Percentiles rank a stretch among this genome's conserved stretches.
phyloP scores from a whole-genome alignment of 2,113 vertebrate species.

The Archilochus colubris region DNA sequence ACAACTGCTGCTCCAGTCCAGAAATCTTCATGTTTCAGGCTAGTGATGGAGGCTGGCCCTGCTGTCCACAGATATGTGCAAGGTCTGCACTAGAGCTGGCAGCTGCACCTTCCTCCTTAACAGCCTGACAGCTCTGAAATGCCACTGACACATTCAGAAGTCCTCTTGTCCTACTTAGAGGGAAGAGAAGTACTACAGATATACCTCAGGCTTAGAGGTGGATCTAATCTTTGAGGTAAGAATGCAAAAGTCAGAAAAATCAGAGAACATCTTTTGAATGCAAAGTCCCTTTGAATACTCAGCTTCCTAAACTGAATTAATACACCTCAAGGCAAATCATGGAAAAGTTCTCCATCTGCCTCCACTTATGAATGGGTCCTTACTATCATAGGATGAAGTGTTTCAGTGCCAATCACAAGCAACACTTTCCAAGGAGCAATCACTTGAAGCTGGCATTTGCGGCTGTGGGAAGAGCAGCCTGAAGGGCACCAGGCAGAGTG shows the following conservation, averaged over 20 bases:
- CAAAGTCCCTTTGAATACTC: neutral
- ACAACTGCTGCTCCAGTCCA: neutral
- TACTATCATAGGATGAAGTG: fast-evolving
- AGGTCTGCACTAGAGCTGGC: neutral
- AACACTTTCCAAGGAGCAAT: fast-evolving
- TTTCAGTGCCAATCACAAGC: neutral
- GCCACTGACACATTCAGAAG: neutral
- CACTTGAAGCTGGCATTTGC: neutral
- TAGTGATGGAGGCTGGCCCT: fast-evolving
- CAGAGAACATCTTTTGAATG: neutral
- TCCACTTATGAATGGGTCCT: neutral
- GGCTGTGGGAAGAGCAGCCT: neutral
- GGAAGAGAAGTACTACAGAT: neutral
- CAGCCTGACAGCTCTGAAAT: neutral
- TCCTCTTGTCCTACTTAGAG: neutral
- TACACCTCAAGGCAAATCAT: neutral
- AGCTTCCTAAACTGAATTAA: neutral
- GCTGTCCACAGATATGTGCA: neutral
- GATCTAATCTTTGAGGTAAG: neutral
- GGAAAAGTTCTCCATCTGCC: neutral
- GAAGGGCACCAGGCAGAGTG: fast-evolving
- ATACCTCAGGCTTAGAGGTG: neutral
- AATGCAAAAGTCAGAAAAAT: neutral
- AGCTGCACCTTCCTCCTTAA: neutral
- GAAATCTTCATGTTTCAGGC: neutral